These are phyloP conservation scores for Coelopa frigida DNA, from an alignment of 1,140 invertebrate species.

Conservation along the genomic window DNA sequence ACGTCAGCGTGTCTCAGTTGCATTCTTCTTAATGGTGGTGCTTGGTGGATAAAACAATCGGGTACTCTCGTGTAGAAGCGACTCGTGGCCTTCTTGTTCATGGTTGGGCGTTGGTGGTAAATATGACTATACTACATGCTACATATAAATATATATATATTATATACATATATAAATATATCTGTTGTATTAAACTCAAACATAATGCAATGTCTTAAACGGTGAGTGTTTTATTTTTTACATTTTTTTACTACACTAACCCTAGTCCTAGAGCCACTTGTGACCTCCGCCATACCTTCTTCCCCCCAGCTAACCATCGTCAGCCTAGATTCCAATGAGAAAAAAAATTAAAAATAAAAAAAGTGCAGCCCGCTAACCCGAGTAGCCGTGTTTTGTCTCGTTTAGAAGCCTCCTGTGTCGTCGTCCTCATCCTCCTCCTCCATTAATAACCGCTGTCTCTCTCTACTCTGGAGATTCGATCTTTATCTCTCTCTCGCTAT, in stretches of 20 bases:
- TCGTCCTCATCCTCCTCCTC: neutral
- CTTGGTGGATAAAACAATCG: constrained; percentile 9
- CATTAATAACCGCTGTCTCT: neutral
- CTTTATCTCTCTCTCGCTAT: too few relatives aligned
- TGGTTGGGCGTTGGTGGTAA: constrained; percentile 11
- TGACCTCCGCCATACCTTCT: too few relatives aligned
- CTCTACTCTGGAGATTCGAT: neutral
- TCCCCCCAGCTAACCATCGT: too few relatives aligned
- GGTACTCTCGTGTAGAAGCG: neutral
- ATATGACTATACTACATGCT: constrained; percentile 4
- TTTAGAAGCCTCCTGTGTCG: neutral
- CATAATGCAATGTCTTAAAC: constrained; percentile 25
- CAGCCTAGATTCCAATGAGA: too few relatives aligned
- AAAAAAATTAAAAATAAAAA: too few relatives aligned
- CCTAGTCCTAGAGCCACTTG: too few relatives aligned
- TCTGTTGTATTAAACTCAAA: neutral
- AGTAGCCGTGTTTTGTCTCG: constrained; percentile 2
- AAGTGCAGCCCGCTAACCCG: too few relatives aligned
- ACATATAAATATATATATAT: constrained; percentile 26
- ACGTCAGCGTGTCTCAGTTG: constrained; percentile 11
- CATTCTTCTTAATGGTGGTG: constrained; percentile 13
- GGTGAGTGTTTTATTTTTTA: constrained; percentile 40
- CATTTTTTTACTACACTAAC: constrained; percentile 9
- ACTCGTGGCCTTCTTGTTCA: constrained; percentile 6
- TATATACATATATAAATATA: constrained; percentile 24